A percentile compares a stretch with the other conserved stretches of the same genome.
phyloP scores from a whole-genome alignment of 2,888 invertebrate genomes.

The Heliconius sara region DNA sequence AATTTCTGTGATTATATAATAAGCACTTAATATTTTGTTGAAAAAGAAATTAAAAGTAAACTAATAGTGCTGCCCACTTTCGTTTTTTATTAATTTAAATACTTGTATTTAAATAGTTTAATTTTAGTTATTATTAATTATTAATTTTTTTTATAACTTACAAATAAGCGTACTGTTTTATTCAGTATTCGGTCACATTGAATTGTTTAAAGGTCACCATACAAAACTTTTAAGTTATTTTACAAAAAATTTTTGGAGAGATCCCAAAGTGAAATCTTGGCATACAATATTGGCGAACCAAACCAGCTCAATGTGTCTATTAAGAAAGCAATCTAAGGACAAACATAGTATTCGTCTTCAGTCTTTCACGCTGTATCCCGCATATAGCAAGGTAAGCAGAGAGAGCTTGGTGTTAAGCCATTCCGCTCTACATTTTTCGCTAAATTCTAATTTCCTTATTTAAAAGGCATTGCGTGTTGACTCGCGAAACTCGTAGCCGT shows the following conservation, averaged over 20 bases:
- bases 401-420: too few species aligned
- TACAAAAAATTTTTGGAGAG: conserved; percentile 30
- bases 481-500: too few species aligned
- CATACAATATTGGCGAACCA: conserved; percentile 22
- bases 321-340: conserved; percentile 1
- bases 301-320: conserved; percentile 5
- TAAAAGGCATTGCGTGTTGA: too few species aligned
- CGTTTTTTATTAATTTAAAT: background rate
- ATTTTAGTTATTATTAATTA: too few species aligned
- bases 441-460: too few species aligned
- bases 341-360: background rate
- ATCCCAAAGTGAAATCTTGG: conserved; percentile 35
- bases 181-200: background rate
- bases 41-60: too few species aligned
- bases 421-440: too few species aligned
- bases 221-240: conserved; percentile 25
- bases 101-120: background rate
- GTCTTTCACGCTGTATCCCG: too few species aligned
- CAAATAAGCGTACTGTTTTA: background rate
- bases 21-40: background rate
- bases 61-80: background rate
- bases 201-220: conserved; percentile 19
- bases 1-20: background rate
- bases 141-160: background rate
- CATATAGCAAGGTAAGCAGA: too few species aligned